phyloP scores from a whole-genome alignment of 2,113 vertebrate species.

The Cinclus cinclus region DNA sequence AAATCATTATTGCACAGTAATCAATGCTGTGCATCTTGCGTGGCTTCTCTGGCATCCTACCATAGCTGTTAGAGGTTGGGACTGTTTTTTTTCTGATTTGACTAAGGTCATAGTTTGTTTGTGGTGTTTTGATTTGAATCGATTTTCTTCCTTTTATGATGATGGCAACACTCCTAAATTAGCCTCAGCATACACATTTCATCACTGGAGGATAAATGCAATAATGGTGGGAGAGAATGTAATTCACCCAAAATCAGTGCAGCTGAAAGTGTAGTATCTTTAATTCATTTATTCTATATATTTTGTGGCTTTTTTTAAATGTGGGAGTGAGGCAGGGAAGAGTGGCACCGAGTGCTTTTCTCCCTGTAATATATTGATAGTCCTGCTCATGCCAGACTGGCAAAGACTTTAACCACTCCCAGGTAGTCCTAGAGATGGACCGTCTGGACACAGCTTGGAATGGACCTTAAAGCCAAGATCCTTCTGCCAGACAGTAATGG shows the following conservation, averaged over 20 bases:
- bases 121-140: neutral
- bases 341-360: neutral
- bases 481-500: conserved; percentile 48
- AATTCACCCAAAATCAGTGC: neutral
- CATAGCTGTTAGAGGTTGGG: neutral
- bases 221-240: neutral
- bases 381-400: neutral
- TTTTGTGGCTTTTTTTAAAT: neutral
- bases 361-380: neutral
- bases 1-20: conserved; percentile 23
- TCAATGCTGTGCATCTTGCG: neutral
- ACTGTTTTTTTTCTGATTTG: neutral
- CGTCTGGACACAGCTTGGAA: conserved; percentile 38
- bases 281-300: neutral
- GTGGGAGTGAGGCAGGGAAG: neutral
- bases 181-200: neutral
- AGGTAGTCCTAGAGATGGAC: neutral
- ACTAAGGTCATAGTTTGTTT: conserved; percentile 24
- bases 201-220: neutral
- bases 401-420: neutral
- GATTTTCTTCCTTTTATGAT: conserved; percentile 26
- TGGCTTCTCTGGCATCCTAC: neutral
- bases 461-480: neutral
- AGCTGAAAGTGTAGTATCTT: neutral
- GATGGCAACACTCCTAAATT: neutral